Conservation (phyloP, 2,113 vertebrate species). For the Rattus norvegicus region DNA sequence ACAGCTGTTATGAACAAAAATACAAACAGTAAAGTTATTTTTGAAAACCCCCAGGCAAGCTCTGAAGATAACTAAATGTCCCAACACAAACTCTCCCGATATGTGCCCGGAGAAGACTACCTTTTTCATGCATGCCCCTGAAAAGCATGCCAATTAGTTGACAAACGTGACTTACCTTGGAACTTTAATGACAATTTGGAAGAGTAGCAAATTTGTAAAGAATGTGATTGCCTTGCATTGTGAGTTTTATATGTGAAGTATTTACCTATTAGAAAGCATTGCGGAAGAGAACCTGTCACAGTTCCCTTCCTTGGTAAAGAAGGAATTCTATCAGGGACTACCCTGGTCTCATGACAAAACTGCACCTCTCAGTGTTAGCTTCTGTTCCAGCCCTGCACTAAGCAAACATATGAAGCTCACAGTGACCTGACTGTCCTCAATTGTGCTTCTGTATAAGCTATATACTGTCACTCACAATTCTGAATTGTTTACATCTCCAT, state of each 20-base stretch:
- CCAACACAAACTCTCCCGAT: not conserved
- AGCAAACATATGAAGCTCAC: not conserved
- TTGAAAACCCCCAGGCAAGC: not conserved
- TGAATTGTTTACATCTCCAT: not conserved
- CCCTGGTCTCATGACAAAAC: not conserved
- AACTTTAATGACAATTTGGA: slow-evolving; percentile 26
- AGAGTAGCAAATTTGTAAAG: not conserved
- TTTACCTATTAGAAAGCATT: slow-evolving; percentile 8
- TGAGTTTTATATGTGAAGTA: not conserved
- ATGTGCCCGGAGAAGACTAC: not conserved
- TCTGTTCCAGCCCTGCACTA: not conserved
- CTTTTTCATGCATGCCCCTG: not conserved
- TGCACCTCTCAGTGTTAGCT: not conserved
- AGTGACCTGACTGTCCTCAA: not conserved
- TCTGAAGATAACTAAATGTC: not conserved
- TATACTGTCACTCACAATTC: slow-evolving; percentile 1
- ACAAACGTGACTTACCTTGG: not conserved
- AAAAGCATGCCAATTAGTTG: not conserved
- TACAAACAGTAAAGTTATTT: not conserved
- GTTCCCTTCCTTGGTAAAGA: not conserved
- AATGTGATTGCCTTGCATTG: not conserved
- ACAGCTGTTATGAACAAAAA: not conserved
- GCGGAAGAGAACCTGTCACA: not conserved
- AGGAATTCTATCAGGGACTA: not conserved
- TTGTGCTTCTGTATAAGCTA: not conserved